phyloP scores from a whole-genome alignment of 2,113 vertebrate genomes.

The Odocoileus virginianus region DNA sequence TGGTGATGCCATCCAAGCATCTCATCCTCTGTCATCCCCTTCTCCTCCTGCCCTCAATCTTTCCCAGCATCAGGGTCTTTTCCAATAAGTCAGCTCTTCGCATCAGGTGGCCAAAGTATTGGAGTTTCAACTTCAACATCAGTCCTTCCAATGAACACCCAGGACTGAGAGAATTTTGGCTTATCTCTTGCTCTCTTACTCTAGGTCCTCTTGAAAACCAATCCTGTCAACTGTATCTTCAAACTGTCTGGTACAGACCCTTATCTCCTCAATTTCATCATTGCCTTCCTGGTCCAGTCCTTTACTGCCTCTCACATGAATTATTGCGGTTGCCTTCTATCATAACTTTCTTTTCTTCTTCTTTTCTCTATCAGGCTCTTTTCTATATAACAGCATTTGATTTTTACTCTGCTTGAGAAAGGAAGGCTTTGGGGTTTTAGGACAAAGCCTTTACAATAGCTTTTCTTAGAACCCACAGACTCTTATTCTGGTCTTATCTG shows the following conservation, averaged over 20 bases:
- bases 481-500: not conserved
- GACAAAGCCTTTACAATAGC: not conserved
- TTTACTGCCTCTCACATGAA: not conserved
- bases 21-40: not conserved
- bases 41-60: not conserved
- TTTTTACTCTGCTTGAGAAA: not conserved
- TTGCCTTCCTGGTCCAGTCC: not conserved
- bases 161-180: not conserved
- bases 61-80: not conserved
- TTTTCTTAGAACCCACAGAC: not conserved
- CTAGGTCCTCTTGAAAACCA: not conserved
- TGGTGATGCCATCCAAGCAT: not conserved
- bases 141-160: not conserved
- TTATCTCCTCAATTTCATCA: not conserved
- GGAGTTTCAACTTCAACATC: not conserved
- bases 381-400: not conserved
- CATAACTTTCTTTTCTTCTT: not conserved
- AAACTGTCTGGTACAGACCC: not conserved
- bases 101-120: not conserved
- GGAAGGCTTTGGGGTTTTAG: not conserved
- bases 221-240: not conserved
- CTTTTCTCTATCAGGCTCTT: not conserved
- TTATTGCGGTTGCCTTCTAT: not conserved
- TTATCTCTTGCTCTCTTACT: not conserved
- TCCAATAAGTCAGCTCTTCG: accelerated